Evolutionary conservation across 2,797 vertebrate genomes (phyloP), one percentile per base, ranked within the genome.

Genomic region (Heterohyrax brucei): DNA sequence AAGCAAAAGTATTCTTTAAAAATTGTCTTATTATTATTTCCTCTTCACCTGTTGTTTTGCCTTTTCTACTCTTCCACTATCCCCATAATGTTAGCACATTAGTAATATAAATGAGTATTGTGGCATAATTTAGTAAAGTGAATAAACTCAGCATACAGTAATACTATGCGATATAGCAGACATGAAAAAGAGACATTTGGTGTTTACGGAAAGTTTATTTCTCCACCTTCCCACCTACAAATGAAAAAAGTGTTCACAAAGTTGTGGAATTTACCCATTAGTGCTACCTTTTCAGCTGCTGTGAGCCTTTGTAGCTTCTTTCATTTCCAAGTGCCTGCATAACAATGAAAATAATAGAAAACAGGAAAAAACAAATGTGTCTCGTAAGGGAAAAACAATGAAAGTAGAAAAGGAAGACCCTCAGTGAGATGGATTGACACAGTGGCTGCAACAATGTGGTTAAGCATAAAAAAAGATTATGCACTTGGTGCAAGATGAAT

Each of bases 1-100:
- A 76, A 91, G 46, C 18, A 87, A 97, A 96, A 95, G 73, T 85
- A 95, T 97, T 90, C 89, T 93, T 86, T 48, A 39, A 89, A 91
- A 53, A 64, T 48, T 18, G 9, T 39, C 81, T 93, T 59, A 77
- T 80, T 76, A 64, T 61, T 94, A 21, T 81, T 89, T 86, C 80
- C 92, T 75, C 92, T 73, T 66, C 46, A 16, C 26, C 12, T 12
- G 10, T 14, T 0, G 7, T 62, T 72, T 85, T 78, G 33, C 9
- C 70, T 30, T 48, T 90, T 88, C 87, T 79, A 77, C 56, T 81
- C 7, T 94, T 77, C 78, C 12, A 6, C 78, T 92, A 9, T 33
- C 70, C 28, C 72, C 62, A 73, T 0, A 78, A 18, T 91, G 87
- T 48, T 44, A 39, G 39, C 39, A 8, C 64, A 39, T 59, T 75